phyloP scores from a whole-genome alignment of 1,140 invertebrate species.

The Lepidurus couesii region DNA sequence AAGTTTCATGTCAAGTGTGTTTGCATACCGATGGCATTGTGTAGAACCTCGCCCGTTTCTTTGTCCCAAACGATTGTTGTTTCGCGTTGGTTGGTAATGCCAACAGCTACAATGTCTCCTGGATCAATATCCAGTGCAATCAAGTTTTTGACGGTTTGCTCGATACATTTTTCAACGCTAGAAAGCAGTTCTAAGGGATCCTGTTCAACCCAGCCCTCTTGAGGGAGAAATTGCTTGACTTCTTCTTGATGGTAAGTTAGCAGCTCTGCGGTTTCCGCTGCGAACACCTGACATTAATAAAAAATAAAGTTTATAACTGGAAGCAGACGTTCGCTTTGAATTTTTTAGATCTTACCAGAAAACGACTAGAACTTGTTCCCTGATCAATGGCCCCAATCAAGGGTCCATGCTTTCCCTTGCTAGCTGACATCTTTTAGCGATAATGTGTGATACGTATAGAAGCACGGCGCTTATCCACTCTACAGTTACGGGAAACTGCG shows the following conservation, averaged over 20 bases:
- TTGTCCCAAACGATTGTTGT: constrained; percentile 90
- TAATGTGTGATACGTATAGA: not conserved
- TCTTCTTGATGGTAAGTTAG: constrained; percentile 79
- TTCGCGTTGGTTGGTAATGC: constrained; percentile 81
- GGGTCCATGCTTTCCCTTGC: constrained; percentile 40
- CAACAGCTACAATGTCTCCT: constrained; percentile 61
- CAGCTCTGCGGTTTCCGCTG: constrained; percentile 73
- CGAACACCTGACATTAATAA: constrained; percentile 62
- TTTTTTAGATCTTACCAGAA: constrained; percentile 61
- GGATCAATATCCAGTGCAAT: constrained; percentile 58
- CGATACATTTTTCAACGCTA: constrained; percentile 72
- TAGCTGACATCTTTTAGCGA: constrained; percentile 3
- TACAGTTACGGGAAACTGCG: not conserved
- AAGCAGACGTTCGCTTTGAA: constrained; percentile 23
- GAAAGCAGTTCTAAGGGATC: constrained; percentile 76
- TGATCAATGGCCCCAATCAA: constrained; percentile 80
- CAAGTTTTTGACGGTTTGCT: constrained; percentile 58
- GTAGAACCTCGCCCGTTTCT: constrained; percentile 74
- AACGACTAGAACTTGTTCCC: constrained; percentile 86
- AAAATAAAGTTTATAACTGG: constrained; percentile 27
- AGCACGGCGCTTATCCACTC: not conserved
- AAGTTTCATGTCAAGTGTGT: not conserved
- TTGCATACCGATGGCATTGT: constrained; percentile 77
- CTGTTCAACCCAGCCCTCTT: constrained; percentile 94
- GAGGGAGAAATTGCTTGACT: constrained; percentile 67